Conservation (phyloP, 2,888 invertebrate species). For the Amblyjoppa fuscipennis region DNA sequence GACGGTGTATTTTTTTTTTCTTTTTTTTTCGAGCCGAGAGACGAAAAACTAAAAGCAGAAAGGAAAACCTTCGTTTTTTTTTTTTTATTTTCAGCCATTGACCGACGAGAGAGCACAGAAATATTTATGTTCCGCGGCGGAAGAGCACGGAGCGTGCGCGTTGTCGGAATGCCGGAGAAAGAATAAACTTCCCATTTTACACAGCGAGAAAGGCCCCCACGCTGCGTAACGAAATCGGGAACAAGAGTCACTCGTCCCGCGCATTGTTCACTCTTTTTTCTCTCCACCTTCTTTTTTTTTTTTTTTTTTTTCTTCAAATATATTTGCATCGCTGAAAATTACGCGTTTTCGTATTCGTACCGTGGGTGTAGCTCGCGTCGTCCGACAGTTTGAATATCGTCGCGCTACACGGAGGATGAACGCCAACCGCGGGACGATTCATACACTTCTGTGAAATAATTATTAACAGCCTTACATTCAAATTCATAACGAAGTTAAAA, state of each 20-base stretch:
- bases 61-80: slow-evolving; percentile 30
- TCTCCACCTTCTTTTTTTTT: neutral
- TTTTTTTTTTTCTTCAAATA: slow-evolving; percentile 26
- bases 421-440: slow-evolving; percentile 15
- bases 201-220: slow-evolving; percentile 17
- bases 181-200: slow-evolving; percentile 40
- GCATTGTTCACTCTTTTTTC: slow-evolving; percentile 25
- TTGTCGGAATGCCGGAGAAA: slow-evolving; percentile 50
- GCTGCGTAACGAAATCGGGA: slow-evolving; percentile 54
- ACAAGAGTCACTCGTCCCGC: slow-evolving; percentile 27
- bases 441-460: slow-evolving; percentile 27
- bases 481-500: slow-evolving; percentile 11
- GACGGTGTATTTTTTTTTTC: slow-evolving; percentile 41
- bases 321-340: slow-evolving; percentile 56
- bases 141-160: slow-evolving; percentile 41
- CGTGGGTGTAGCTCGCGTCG: neutral
- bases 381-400: slow-evolving; percentile 24
- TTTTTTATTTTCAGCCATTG: slow-evolving; percentile 55
- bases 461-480: slow-evolving; percentile 38
- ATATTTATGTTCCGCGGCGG: slow-evolving; percentile 62
- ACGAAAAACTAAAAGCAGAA: slow-evolving; percentile 45
- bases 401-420: neutral
- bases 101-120: slow-evolving; percentile 44
- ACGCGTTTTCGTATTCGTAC: slow-evolving; percentile 50
- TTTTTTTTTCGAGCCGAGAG: slow-evolving; percentile 7